phyloP scores from a whole-genome alignment of 2,797 vertebrate genomes.

The Astyanax mexicanus region DNA sequence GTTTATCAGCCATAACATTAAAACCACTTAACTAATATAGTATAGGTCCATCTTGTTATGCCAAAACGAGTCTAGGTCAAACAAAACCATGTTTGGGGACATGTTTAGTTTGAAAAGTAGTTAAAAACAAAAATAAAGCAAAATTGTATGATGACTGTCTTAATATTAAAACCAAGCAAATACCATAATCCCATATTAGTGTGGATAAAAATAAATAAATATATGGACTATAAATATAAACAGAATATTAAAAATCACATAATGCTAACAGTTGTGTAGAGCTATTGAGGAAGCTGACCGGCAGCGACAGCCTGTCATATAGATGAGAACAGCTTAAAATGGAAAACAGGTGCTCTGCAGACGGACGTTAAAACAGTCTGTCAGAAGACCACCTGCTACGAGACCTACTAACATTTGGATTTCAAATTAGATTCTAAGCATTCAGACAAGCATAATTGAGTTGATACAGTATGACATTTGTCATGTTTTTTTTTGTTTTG shows the following conservation, averaged over 20 bases:
- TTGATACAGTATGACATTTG: conserved; percentile 56
- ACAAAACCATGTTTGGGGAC: no score
- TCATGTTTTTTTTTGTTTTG: conserved; percentile 31
- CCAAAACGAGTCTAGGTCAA: no score
- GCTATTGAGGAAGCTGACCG: not conserved
- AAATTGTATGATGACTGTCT: no score
- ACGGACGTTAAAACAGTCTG: conserved; percentile 67
- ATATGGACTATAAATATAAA: no score
- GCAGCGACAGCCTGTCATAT: not conserved
- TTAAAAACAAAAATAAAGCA: no score
- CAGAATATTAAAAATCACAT: not conserved
- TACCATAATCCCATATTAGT: no score
- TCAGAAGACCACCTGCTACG: conserved; percentile 63
- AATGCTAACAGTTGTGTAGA: not conserved
- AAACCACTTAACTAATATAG: no score
- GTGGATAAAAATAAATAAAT: no score
- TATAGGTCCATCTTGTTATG: no score
- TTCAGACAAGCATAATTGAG: conserved; percentile 58
- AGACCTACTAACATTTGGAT: conserved; percentile 60
- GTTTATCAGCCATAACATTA: no score
- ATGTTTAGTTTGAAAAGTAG: no score
- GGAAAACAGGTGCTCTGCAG: conserved; percentile 66
- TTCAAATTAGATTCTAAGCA: conserved; percentile 66
- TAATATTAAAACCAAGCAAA: no score
- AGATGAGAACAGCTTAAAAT: conserved; percentile 33